phyloP scores from a whole-genome alignment of 2,888 invertebrate genomes.

The Drosophila leonis region DNA sequence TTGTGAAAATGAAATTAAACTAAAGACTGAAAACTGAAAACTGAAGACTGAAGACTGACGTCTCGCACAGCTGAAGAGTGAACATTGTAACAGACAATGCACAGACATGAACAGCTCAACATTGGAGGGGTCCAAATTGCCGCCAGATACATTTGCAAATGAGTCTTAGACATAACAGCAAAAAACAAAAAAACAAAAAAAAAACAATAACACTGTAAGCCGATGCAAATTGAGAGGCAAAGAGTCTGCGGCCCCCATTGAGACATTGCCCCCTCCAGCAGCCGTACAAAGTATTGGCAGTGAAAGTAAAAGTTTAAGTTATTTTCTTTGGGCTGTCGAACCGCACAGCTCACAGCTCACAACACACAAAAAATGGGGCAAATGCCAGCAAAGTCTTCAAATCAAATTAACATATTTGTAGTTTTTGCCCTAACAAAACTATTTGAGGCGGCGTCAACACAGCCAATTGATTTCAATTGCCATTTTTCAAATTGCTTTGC shows the following conservation, averaged over 20 bases:
- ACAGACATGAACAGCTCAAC: slow-evolving; percentile 28
- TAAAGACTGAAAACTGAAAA: slow-evolving; percentile 49
- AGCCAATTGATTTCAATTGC: slow-evolving; percentile 53
- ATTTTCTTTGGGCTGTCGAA: slow-evolving; percentile 74
- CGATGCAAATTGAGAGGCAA: slow-evolving; percentile 70
- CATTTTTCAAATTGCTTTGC: slow-evolving; percentile 30
- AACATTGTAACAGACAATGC: slow-evolving; percentile 60
- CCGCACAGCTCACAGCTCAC: slow-evolving; percentile 54
- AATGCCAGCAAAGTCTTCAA: slow-evolving; percentile 33
- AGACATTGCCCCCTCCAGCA: slow-evolving; percentile 47
- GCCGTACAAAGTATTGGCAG: slow-evolving; percentile 80
- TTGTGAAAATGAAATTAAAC: slow-evolving; percentile 79
- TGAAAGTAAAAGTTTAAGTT: slow-evolving; percentile 82
- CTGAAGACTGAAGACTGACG: slow-evolving; percentile 6
- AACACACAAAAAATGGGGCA: slow-evolving; percentile 16
- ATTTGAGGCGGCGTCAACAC: slow-evolving; percentile 38
- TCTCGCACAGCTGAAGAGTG: slow-evolving; percentile 3
- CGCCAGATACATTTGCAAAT: slow-evolving; percentile 75
- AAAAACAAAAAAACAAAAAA: slow-evolving; percentile 10
- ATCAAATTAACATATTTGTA: slow-evolving; percentile 56
- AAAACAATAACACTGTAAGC: slow-evolving; percentile 46
- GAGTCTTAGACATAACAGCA: slow-evolving; percentile 57
- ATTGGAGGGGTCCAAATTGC: slow-evolving; percentile 60
- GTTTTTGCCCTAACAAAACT: slow-evolving; percentile 28
- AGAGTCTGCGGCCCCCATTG: slow-evolving; percentile 38